Evolutionary conservation across 2,888 invertebrate genomes (phyloP).

Genomic region (Spilosoma lubricipeda): DNA sequence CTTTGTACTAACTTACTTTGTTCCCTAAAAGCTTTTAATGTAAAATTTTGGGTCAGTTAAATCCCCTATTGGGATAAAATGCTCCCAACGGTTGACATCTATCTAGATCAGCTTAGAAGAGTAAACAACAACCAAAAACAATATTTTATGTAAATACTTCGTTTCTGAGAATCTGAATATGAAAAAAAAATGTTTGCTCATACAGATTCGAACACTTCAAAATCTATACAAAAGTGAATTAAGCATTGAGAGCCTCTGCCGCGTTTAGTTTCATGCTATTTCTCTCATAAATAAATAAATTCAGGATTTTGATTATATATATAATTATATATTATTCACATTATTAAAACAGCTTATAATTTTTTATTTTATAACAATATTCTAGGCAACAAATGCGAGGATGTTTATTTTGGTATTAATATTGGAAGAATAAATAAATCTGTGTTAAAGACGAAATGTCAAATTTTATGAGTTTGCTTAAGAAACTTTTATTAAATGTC

Average conservation of each 20-base stretch:
- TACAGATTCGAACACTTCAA: background rate
- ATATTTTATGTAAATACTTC: background rate
- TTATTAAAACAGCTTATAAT: no score
- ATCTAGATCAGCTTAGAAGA: background rate
- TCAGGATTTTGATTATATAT: no score
- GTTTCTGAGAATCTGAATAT: background rate
- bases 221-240: background rate
- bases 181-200: background rate
- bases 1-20: background rate
- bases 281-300: background rate
- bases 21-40: background rate
- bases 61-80: background rate
- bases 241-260: background rate
- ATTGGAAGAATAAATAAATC: conserved; percentile 14
- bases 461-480: conserved; percentile 6
- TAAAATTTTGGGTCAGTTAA: background rate
- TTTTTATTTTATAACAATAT: conserved; percentile 18
- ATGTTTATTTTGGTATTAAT: conserved; percentile 18
- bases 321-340: no score
- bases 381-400: conserved; percentile 23
- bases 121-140: background rate
- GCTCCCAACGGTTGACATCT: background rate
- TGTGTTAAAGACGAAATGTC: conserved; percentile 13
- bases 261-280: background rate
- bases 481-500: conserved; percentile 10